Evolutionary conservation across 92 coral and sea anemone genomes (phyloP).

Genomic region (Porites evermanni): DNA sequence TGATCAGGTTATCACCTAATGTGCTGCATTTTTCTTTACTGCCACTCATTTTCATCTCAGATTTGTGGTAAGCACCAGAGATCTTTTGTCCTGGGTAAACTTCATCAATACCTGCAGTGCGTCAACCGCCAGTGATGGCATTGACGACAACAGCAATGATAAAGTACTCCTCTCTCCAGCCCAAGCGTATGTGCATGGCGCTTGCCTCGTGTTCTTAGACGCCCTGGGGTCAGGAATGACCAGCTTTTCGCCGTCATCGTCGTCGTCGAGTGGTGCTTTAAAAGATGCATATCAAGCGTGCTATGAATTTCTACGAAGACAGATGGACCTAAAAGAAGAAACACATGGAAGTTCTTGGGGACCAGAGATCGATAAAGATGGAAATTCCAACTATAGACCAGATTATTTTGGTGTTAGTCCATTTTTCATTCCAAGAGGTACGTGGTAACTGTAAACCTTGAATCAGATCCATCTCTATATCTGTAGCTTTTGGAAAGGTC

Average conservation of each 20-base stretch:
- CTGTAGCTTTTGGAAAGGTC: no score
- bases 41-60: slow-evolving; percentile 7
- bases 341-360: not conserved
- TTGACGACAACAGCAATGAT: not conserved
- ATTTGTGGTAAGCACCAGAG: slow-evolving; percentile 86
- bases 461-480: not conserved
- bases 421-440: slow-evolving; percentile 80
- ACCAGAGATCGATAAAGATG: not conserved
- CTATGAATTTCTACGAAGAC: slow-evolving; percentile 69
- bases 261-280: slow-evolving; percentile 21
- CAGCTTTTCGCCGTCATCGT: slow-evolving; percentile 48
- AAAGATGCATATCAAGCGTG: slow-evolving; percentile 75
- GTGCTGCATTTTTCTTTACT: no score
- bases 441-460: not conserved
- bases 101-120: slow-evolving; percentile 90
- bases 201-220: slow-evolving; percentile 93
- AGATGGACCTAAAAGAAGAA: slow-evolving; percentile 45
- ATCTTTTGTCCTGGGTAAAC: slow-evolving; percentile 91
- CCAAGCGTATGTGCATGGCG: slow-evolving; percentile 91
- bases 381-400: not conserved
- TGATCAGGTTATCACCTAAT: no score
- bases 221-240: slow-evolving; percentile 88
- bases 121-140: not conserved
- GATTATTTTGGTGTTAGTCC: slow-evolving; percentile 82
- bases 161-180: slow-evolving; percentile 67